phyloP scores from a whole-genome alignment of 1,140 invertebrate species.

The Caenorhabditis tropicalis region DNA sequence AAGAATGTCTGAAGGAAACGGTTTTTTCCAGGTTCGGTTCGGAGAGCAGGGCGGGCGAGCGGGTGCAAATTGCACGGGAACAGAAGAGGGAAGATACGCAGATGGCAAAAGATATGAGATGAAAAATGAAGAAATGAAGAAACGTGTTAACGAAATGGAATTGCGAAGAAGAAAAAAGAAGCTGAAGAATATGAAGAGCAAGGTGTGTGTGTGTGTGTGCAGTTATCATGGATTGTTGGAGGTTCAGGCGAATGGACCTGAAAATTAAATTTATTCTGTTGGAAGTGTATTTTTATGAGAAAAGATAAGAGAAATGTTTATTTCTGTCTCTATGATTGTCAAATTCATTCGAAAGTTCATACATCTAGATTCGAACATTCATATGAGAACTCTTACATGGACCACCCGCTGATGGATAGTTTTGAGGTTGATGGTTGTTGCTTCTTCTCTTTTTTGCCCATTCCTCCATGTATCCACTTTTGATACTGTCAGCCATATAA shows the following conservation, averaged over 20 bases:
- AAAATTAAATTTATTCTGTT: background rate
- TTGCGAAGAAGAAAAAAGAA: background rate
- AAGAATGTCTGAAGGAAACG: background rate
- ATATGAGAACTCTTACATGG: constrained; percentile 9
- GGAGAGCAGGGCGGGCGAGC: background rate
- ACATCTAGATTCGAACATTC: background rate
- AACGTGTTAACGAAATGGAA: background rate
- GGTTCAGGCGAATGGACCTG: background rate
- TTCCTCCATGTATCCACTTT: constrained; percentile 58
- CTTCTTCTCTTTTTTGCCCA: constrained; percentile 36
- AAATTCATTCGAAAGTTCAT: background rate
- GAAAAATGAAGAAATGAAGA: background rate
- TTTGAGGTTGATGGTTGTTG: constrained; percentile 7
- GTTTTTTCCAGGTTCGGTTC: background rate
- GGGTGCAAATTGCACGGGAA: background rate
- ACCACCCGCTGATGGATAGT: background rate
- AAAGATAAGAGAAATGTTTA: background rate
- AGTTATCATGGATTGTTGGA: background rate
- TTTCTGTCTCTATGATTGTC: background rate
- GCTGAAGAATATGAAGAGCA: background rate
- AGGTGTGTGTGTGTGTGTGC: background rate
- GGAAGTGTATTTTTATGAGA: too few relatives aligned
- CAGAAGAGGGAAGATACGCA: background rate
- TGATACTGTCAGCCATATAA: constrained; percentile 55
- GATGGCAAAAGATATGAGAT: constrained; percentile 11